Evolutionary conservation across 2,113 vertebrate genomes (phyloP).

Genomic region (Notarius quadriscutis): DNA sequence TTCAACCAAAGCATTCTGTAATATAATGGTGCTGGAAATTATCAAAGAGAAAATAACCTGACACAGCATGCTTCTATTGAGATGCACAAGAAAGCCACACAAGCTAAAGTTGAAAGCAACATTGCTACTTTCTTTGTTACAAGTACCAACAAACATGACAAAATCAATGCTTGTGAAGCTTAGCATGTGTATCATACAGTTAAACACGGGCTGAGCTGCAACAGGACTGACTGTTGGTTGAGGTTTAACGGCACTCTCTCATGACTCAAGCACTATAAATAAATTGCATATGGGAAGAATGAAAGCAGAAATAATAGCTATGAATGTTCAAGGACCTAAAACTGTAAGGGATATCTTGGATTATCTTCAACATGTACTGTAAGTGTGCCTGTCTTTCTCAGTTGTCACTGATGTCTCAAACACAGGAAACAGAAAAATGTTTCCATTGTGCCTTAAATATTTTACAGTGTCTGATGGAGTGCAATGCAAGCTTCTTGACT

Average conservation of each 20-base stretch:
- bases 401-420: conserved; percentile 13
- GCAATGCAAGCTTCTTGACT: background rate
- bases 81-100: conserved; percentile 27
- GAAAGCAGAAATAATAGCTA: conserved; percentile 39
- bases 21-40: background rate
- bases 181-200: background rate
- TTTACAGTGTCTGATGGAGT: background rate
- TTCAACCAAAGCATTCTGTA: background rate
- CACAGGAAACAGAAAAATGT: background rate
- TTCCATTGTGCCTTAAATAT: background rate
- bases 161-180: conserved; percentile 13
- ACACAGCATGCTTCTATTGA: background rate
- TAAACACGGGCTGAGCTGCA: conserved; percentile 7
- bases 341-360: background rate
- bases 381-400: conserved; percentile 16
- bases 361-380: background rate
- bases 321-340: conserved; percentile 8
- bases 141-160: background rate
- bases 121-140: background rate
- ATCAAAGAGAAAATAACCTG: background rate
- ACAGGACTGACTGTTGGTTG: conserved; percentile 1
- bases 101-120: conserved; percentile 5
- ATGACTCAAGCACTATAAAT: conserved; percentile 10
- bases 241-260: background rate
- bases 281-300: conserved; percentile 27